A percentile compares a stretch with the other conserved stretches of the same genome.
phyloP scores from a whole-genome alignment of 2,888 invertebrate genomes.

The Ametastegia equiseti region DNA sequence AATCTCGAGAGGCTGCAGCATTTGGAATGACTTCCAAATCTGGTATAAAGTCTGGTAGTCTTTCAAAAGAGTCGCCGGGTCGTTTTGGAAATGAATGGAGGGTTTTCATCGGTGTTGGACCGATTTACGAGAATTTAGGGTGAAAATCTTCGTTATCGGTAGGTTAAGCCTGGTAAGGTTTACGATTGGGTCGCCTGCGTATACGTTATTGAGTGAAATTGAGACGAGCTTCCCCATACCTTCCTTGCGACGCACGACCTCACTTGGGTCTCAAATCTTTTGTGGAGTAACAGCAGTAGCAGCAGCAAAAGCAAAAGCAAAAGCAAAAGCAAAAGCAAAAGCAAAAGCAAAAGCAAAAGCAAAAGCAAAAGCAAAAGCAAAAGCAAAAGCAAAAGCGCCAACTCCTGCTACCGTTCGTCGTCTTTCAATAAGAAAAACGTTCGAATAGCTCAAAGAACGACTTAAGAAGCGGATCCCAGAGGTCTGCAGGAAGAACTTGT shows the following conservation, averaged over 20 bases:
- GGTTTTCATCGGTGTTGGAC: constrained; percentile 8
- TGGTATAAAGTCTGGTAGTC: background rate
- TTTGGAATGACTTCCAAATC: background rate
- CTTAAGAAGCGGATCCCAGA: background rate
- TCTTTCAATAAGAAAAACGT: constrained; percentile 14
- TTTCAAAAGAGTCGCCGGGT: background rate
- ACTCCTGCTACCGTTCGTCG: no score
- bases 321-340: no score
- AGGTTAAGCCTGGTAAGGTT: constrained; percentile 5
- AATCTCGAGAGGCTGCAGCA: background rate
- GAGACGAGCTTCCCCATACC: no score
- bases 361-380: no score
- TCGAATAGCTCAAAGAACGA: background rate
- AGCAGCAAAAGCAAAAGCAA: no score
- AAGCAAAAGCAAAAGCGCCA: no score
- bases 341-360: no score
- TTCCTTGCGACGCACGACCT: no score
- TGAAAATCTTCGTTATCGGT: constrained; percentile 40
- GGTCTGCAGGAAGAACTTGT: background rate
- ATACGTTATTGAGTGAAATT: constrained; percentile 14
- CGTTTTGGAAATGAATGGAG: background rate
- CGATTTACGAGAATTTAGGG: constrained; percentile 10
- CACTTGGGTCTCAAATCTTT: no score
- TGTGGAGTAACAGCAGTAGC: no score
- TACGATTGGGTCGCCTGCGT: background rate